phyloP scores from a whole-genome alignment of 1,140 invertebrate species.

The Ooceraea biroi region DNA sequence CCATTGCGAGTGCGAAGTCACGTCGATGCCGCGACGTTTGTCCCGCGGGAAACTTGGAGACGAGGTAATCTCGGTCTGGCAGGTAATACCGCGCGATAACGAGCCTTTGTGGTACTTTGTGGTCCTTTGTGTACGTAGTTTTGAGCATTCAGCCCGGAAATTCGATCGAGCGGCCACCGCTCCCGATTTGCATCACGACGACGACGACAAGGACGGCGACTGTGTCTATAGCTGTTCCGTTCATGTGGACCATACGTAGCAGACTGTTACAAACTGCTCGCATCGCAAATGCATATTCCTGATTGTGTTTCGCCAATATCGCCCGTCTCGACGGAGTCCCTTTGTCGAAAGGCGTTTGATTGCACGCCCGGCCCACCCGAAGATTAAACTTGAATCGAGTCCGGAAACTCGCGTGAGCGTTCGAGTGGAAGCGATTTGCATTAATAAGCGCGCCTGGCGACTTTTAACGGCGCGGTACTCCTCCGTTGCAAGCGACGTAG shows the following conservation, averaged over 20 bases:
- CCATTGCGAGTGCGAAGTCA: not conserved
- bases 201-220: not conserved
- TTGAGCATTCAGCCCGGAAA: slow-evolving; percentile 69
- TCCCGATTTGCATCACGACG: slow-evolving; percentile 61
- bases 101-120: slow-evolving; percentile 67
- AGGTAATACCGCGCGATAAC: slow-evolving; percentile 68
- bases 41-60: slow-evolving; percentile 35
- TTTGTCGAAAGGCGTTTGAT: slow-evolving; percentile 68
- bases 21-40: slow-evolving; percentile 13
- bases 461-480: slow-evolving; percentile 27
- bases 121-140: slow-evolving; percentile 56
- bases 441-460: slow-evolving; percentile 31
- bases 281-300: slow-evolving; percentile 64
- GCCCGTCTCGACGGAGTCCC: slow-evolving; percentile 26
- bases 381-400: slow-evolving; percentile 68
- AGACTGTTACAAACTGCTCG: slow-evolving; percentile 65
- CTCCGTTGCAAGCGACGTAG: slow-evolving; percentile 18
- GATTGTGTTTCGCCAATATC: slow-evolving; percentile 54
- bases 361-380: slow-evolving; percentile 26
- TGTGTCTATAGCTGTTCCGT: slow-evolving; percentile 2
- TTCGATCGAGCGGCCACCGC: slow-evolving; percentile 60
- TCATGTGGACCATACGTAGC: slow-evolving; percentile 18
- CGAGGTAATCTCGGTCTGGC: slow-evolving; percentile 61
- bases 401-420: not conserved
- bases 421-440: slow-evolving; percentile 33